Evolutionary conservation across 2,888 invertebrate species (phyloP).

Genomic region (Harpalus rufipes): DNA sequence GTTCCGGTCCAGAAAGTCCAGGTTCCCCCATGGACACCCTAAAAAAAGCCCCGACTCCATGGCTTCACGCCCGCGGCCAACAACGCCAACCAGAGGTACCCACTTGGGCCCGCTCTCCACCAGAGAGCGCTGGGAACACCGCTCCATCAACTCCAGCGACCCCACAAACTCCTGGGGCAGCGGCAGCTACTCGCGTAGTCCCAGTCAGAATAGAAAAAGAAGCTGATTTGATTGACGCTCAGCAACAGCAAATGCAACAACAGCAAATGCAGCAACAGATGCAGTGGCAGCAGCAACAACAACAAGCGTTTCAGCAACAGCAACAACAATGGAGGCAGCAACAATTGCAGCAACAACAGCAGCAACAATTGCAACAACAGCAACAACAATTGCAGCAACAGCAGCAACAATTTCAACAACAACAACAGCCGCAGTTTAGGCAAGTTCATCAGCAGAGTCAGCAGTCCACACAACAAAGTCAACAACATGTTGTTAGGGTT

Average conservation of each 20-base stretch:
- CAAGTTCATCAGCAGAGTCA: no score
- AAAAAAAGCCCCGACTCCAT: conserved; percentile 82
- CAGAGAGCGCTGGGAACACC: conserved; percentile 67
- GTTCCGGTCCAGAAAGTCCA: conserved; percentile 72
- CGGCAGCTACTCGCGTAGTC: conserved; percentile 78
- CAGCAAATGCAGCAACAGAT: conserved; percentile 69
- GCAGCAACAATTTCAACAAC: no score
- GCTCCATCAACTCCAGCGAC: conserved; percentile 70
- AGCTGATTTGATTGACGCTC: conserved; percentile 14
- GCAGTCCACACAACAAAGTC: no score
- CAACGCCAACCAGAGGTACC: conserved; percentile 78
- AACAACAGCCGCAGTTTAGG: no score
- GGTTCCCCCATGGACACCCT: conserved; percentile 74
- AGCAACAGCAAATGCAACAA: conserved; percentile 68
- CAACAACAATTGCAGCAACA: no score
- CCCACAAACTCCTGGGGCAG: conserved; percentile 77
- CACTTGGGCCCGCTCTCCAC: conserved; percentile 76
- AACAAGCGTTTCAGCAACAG: conserved; percentile 68
- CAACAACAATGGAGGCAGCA: no score
- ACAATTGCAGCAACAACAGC: no score
- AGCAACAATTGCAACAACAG: no score
- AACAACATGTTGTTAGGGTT: conserved; percentile 76
- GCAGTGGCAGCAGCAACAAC: conserved; percentile 70
- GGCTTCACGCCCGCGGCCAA: conserved; percentile 77
- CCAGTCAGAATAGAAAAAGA: conserved; percentile 81